Evolutionary conservation across 2,113 vertebrate genomes (phyloP), one percentile per base, ranked within the genome.

Genomic region (Planiliza haematocheilus): DNA sequence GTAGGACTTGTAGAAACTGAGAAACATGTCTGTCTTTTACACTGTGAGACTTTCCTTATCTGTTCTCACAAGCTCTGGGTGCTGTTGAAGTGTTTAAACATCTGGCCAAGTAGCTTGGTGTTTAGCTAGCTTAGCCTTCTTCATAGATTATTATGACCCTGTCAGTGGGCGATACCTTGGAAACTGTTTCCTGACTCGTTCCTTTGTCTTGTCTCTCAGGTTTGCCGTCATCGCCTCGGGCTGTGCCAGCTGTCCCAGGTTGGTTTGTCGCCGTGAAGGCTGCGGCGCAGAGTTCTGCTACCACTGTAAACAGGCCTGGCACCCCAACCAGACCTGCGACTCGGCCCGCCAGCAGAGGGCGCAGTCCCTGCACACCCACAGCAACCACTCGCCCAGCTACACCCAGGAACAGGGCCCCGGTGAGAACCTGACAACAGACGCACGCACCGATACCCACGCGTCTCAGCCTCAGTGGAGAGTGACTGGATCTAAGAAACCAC

Each of bases 251-350:
- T 99, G 98, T 89, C 98, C 98, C 83, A 93, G 97, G 91, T 87
- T 99, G 89, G 95, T 96, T 64, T 99, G 98, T 62, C 95, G 96
- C 89, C 92, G 98, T 72, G 97, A 99, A 8, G 97, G 98, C 76
- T 99, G 98, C 82, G 97, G 95, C 17, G 96, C 97, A 0, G 98
- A 99, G 91, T 99, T 99, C 93, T 99, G 98, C 91, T 99, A 99
- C 86, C 98, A 99, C 93, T 99, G 98, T 94, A 99, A 99, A 45
- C 98, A 99, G 92, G 95, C 97, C 82, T 99, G 98, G 98, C 98
- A 99, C 71, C 98, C 98, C 83, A 99, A 99, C 94, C 98, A 99
- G 79, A 99, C 98, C 5, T 99, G 98, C 52, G 97, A 99, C 89
- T 98, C 96, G 53, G 98, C 98, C 46, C 95, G 98, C 37, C 98